Evolutionary conservation across 2,888 invertebrate species (phyloP), one percentile per base, ranked within the genome.

Genomic region (Dasypogon diadema): DNA sequence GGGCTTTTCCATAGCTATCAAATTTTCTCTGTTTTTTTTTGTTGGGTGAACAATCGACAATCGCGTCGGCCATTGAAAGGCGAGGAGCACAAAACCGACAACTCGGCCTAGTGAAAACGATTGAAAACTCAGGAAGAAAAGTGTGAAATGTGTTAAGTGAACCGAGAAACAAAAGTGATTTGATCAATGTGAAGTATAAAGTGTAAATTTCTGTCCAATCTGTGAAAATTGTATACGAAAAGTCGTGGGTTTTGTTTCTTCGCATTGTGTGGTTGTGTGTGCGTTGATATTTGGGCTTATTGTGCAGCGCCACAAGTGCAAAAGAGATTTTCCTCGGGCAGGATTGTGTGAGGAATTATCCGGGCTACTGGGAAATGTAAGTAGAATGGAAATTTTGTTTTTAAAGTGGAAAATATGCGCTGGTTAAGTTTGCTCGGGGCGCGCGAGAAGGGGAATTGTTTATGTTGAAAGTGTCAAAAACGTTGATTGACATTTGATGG

Each of bases 401-500:
- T n/a, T 30, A 42, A 16, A 48, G 8, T 48, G 4, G 48, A 48
- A 14, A 16, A 48, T 4, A 51, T 16, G 6, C 18, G n/a, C 18
- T 6, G 18, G 5, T 21, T 16, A 51, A 16, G 5, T 24, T 22
- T n/a, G 42, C 30, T 30, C 8, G 30, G 30, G 8, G 2, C 8
- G 8, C n/a, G 42, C 42, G 3, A n/a, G 42, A 34, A 51, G 22
- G 16, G 14, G 48, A 37, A 60, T 75, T 77, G 77, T 77, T 74
- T 77, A 75, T 75, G 55, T 70, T 37, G 30, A 68, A 74, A 56
- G 58, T 68, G 74, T 75, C 74, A 74, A 68, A 51, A 75, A 46
- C 30, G 65, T 68, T 77, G 75, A 77, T 77, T 77, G 77, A 77
- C 77, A 75, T 75, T 75, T 75, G 75, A 75, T 65, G 74, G 65